These are phyloP conservation scores for Protobothrops mucrosquamatus DNA, from an alignment of 2,113 vertebrate genomes.

Conservation along the genomic window DNA sequence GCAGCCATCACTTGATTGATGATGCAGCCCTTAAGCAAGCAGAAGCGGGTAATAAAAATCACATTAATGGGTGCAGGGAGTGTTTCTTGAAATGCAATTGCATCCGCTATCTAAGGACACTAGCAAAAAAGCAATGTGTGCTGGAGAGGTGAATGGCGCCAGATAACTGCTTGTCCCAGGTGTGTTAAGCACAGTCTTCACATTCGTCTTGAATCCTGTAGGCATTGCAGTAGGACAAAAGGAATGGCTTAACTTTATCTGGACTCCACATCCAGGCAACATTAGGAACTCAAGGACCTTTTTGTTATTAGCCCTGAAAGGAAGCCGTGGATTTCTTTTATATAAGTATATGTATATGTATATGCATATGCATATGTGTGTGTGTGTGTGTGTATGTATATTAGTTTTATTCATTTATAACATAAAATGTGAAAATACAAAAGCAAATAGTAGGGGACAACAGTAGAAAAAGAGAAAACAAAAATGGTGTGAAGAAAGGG, in stretches of 20 bases:
- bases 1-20: slow-evolving; percentile 20
- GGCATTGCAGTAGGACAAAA: slow-evolving; percentile 44
- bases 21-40: slow-evolving; percentile 39
- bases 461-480: no score
- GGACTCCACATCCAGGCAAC: slow-evolving; percentile 7
- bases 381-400: no score
- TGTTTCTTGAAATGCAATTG: slow-evolving; percentile 31
- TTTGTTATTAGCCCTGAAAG: slow-evolving; percentile 28
- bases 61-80: slow-evolving; percentile 38
- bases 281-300: slow-evolving; percentile 16
- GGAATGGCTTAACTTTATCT: background rate
- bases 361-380: no score
- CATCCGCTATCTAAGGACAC: background rate
- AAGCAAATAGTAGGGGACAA: no score
- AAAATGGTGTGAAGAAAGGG: no score
- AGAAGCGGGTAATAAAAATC: slow-evolving; percentile 31
- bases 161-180: slow-evolving; percentile 41
- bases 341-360: no score
- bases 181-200: slow-evolving; percentile 34
- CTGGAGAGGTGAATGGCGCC: slow-evolving; percentile 7
- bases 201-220: slow-evolving; percentile 37
- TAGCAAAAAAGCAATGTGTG: slow-evolving; percentile 20
- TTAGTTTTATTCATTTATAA: no score
- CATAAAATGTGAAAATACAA: no score
- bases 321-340: background rate